Evolutionary conservation across 2,888 invertebrate species (phyloP), one percentile per base, ranked within the genome.

Genomic region (Drosophila mulleri): DNA sequence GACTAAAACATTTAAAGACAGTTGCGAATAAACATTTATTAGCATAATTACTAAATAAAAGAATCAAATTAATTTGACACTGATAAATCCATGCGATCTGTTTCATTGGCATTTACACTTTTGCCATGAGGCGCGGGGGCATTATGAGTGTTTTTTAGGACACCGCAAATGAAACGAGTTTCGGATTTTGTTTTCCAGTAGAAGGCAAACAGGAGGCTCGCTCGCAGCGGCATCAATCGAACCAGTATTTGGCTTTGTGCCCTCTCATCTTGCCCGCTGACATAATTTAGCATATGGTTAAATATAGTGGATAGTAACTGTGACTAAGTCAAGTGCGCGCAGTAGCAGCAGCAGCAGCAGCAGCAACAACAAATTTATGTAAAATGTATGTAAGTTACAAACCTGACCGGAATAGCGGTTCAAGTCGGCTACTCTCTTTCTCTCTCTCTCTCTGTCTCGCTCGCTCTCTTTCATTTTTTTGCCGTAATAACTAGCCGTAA

Each of bases 261-360:
- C n/a, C 29, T 9, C 47, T 20, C 29, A 3, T 2, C 16, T 23
- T 29, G 48, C 48, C 48, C 12, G 48, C 48, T 50, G 48, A 50
- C 48, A 50, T 50, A 50, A 50, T 50, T 50, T 32, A 50, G 48
- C 48, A 48, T 48, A 29, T 29, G 48, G 48, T n/a, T 48, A 29
- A 48, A 48, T 29, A 48, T 29, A 29, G n/a, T 29, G n/a, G 47
- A 29, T 48, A 23, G 23, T 48, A n/a, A 12, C 48, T 48, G n/a
- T 48, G 48, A 48, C 48, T 48, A 48, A 48, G 48, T 29, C 48
- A 48, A 47, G 26, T 47, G 48, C 48, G n/a, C 26, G 14, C 45
- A 23, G 14, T 23, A 45, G 23, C 20, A 44, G 14, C 14, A 37
- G 1, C 14, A 39, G 6, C 6, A 39, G 16, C 39, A 39, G n/a